Conservation (phyloP, 2,888 invertebrate genomes). For the Aporophyla nigra region DNA sequence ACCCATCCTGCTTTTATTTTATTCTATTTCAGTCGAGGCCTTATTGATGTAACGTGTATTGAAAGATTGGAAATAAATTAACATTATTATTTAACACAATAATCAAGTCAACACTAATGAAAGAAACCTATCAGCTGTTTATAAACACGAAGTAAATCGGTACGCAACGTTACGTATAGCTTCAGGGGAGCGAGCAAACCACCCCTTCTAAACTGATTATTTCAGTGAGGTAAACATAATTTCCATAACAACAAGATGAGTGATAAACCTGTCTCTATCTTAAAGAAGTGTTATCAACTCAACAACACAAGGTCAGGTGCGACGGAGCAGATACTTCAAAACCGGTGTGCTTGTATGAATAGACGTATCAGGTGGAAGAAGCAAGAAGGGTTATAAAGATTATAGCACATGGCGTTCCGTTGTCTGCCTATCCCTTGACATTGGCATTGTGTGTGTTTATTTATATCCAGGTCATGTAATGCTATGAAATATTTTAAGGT, state of each 20-base stretch:
- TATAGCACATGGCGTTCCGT: conserved; percentile 1
- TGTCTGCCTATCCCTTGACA: conserved; percentile 14
- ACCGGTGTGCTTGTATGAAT: conserved; percentile 22
- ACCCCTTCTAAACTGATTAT: conserved; percentile 17
- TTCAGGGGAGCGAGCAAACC: neutral
- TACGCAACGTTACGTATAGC: neutral
- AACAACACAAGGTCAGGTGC: conserved; percentile 28
- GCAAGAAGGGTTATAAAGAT: neutral
- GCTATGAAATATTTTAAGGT: neutral
- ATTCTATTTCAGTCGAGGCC: no score
- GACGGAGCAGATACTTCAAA: conserved; percentile 26
- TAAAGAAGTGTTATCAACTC: conserved; percentile 12
- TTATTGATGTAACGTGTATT: no score
- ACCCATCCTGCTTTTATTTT: no score
- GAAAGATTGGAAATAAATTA: no score
- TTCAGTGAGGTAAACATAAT: conserved; percentile 19
- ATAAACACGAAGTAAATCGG: neutral
- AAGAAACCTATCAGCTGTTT: conserved; percentile 17
- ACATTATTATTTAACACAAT: neutral
- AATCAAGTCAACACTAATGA: neutral
- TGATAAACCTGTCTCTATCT: conserved; percentile 4
- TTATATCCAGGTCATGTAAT: conserved; percentile 14
- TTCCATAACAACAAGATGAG: conserved; percentile 30
- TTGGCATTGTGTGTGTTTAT: conserved; percentile 19
- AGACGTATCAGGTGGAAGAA: conserved; percentile 3